Evolutionary conservation across 2,797 vertebrate species (phyloP), one percentile per base, ranked within the genome.

Genomic region (Propithecus deckenii): DNA sequence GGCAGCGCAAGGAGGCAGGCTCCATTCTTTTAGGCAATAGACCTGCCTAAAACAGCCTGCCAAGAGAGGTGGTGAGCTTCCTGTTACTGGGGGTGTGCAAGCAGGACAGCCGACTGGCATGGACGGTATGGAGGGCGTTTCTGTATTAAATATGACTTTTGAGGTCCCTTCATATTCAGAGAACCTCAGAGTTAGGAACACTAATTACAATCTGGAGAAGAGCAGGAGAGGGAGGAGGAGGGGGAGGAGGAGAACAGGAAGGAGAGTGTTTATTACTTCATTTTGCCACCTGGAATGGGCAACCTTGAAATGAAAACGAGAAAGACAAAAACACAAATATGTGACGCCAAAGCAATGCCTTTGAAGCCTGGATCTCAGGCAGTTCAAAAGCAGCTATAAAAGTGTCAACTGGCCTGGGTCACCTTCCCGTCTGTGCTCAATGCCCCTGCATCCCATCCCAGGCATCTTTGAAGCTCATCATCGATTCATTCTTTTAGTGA

Each of bases 281-380:
- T 75, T 50, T 50, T 48, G 63, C 85, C 88, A 78, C 69, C 52
- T 67, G 93, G 85, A 75, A 75, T 0, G 43, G 55, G 23, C 67
- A 86, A 43, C 72, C 88, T 93, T 86, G 94, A 95, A 87, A 92
- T 41, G 81, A 87, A 93, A 86, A 94, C 35, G 59, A 81, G 91
- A 89, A 65, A 92, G 30, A 91, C 25, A 41, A 91, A 96, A 79
- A 43, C 78, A 89, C 76, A 72, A 57, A 18, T 25, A 12, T 0
- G 0, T 20, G 35, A 59, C 23, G 32, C 30, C 65, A 55, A 92
- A 91, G 48, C 61, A 59, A n/a, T 9, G 55, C 81, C 69, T 95
- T 78, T 89, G 84, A 87, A 94, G 84, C 38, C 67, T 48, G 43
- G 63, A 30, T 71, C n/a, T 30, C 8, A 0, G 59, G 75, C 35